phyloP scores from a whole-genome alignment of 2,797 vertebrate species.

The Molothrus ater region DNA sequence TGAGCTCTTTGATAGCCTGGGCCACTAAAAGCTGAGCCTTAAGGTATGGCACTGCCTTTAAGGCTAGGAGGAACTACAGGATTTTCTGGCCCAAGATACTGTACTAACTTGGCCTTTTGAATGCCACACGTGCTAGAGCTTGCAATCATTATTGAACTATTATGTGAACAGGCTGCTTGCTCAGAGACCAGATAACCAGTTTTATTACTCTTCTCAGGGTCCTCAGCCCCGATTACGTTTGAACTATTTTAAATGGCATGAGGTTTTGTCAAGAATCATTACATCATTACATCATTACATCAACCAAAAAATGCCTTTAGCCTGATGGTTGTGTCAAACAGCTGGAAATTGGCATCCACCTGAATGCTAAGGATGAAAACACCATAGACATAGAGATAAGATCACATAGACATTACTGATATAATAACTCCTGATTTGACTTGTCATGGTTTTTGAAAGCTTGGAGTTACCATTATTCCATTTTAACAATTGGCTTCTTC shows the following conservation, averaged over 20 bases:
- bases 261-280: background rate
- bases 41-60: background rate
- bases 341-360: background rate
- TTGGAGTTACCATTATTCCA: background rate
- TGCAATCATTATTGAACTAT: background rate
- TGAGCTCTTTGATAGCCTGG: background rate
- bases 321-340: background rate
- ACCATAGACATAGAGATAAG: background rate
- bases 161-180: background rate
- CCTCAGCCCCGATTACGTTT: background rate
- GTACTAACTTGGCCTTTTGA: background rate
- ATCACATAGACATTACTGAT: background rate
- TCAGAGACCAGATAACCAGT: background rate
- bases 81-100: background rate
- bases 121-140: background rate
- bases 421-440: background rate
- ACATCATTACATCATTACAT: background rate
- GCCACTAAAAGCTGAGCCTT: background rate
- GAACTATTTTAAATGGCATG: background rate
- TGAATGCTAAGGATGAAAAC: background rate
- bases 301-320: background rate
- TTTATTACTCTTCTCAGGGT: background rate
- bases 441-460: background rate
- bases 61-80: background rate
- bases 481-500: slow-evolving; percentile 4